Evolutionary conservation across 2,113 vertebrate genomes (phyloP).

Genomic region (Ascaphus truei): DNA sequence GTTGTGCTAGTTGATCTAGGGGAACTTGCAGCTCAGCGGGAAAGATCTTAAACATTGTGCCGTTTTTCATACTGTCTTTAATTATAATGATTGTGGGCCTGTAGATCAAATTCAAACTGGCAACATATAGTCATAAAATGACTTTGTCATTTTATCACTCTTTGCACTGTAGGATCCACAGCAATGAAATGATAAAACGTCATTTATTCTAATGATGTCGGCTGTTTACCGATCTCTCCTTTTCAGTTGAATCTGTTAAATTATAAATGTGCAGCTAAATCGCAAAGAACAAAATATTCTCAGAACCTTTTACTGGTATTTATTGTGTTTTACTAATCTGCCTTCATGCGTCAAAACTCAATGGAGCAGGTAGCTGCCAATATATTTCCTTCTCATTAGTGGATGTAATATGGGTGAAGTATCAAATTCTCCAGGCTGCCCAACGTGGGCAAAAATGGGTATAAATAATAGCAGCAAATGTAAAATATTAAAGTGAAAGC

Average conservation of each 20-base stretch:
- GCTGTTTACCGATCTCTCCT: not conserved
- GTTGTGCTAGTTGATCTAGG: slow-evolving; percentile 12
- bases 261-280: not conserved
- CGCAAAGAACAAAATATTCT: not conserved
- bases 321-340: too few species aligned
- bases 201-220: not conserved
- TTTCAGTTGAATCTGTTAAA: not conserved
- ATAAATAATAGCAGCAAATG: too few species aligned
- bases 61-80: not conserved
- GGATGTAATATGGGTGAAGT: too few species aligned
- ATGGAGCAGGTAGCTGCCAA: too few species aligned
- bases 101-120: not conserved
- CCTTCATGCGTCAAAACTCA: too few species aligned
- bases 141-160: too few species aligned
- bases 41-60: not conserved
- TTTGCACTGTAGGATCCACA: too few species aligned
- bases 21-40: not conserved
- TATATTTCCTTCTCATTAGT: too few species aligned
- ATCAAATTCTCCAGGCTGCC: too few species aligned
- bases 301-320: not conserved
- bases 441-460: too few species aligned
- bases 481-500: too few species aligned
- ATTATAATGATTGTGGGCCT: not conserved
- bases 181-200: not conserved
- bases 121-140: not conserved